Evolutionary conservation across 2,113 vertebrate species (phyloP).

Genomic region (Cricetomys ansorgei): DNA sequence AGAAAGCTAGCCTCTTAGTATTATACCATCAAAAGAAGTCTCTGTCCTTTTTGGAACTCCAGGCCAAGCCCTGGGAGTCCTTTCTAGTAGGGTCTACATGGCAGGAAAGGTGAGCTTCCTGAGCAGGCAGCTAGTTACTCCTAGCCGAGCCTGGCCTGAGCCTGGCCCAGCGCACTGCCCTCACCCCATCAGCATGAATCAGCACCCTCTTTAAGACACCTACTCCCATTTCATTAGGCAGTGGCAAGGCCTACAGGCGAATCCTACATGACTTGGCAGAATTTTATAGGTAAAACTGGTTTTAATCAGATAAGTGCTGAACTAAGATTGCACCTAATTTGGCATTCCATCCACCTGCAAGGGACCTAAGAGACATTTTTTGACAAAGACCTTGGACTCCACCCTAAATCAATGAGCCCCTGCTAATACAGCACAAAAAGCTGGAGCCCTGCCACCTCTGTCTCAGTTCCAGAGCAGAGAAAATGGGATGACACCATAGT

Average conservation of each 20-base stretch:
- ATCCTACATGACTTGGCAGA: constrained; percentile 12
- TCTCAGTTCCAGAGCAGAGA: neutral
- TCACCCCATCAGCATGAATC: neutral
- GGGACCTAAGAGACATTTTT: neutral
- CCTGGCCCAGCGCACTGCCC: neutral
- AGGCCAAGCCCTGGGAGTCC: neutral
- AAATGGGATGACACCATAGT: neutral
- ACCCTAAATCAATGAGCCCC: neutral
- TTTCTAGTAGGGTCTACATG: neutral
- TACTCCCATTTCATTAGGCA: neutral
- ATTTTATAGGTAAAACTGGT: neutral
- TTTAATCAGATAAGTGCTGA: neutral
- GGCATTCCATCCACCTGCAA: neutral
- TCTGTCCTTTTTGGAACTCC: neutral
- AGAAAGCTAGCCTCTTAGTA: too few relatives aligned
- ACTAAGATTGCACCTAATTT: neutral
- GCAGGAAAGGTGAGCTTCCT: neutral
- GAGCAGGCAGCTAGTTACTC: neutral
- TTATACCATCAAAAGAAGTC: fast-evolving
- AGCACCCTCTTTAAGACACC: neutral
- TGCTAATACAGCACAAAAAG: neutral
- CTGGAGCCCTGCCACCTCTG: neutral
- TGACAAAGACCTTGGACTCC: neutral
- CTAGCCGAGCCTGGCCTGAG: neutral
- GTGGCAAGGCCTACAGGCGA: neutral